Percentiles rank a stretch among this genome's conserved stretches.
These are phyloP conservation scores for Drosophila barbarae DNA, from an alignment of 2,888 invertebrate genomes.

Conservation along the genomic window DNA sequence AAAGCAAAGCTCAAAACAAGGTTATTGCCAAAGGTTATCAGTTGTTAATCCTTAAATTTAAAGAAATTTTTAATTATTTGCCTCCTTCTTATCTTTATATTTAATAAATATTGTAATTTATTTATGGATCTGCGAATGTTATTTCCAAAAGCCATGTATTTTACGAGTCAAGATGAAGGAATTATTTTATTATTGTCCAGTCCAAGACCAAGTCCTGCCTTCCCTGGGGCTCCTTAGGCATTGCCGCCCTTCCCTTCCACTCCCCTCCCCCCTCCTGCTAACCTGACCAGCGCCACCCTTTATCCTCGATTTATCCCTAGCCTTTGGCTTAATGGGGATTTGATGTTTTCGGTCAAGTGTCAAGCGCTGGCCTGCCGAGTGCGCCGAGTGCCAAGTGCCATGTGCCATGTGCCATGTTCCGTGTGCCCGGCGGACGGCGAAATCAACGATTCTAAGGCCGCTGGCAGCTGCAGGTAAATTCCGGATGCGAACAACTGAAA, in stretches of 20 bases:
- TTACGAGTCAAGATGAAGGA: neutral
- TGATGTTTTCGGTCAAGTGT: constrained; percentile 43
- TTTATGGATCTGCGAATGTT: neutral
- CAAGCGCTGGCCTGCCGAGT: constrained; percentile 25
- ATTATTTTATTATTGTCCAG: neutral
- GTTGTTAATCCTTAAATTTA: neutral
- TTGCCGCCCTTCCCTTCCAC: too few species aligned
- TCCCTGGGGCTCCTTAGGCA: neutral
- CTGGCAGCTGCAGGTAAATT: constrained; percentile 17
- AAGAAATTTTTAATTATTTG: neutral
- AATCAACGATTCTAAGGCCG: constrained; percentile 3
- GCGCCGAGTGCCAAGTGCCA: constrained; percentile 5
- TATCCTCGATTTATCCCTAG: constrained; percentile 10
- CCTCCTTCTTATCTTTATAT: neutral
- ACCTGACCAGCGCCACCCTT: neutral
- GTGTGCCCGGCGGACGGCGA: constrained; percentile 17
- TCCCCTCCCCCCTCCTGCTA: too few species aligned
- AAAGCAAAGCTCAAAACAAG: too few species aligned
- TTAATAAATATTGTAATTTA: neutral
- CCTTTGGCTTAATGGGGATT: constrained; percentile 44
- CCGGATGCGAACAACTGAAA: constrained; percentile 10
- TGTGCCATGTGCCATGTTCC: constrained; percentile 10
- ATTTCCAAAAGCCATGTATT: neutral
- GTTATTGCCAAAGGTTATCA: neutral
- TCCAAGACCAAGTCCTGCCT: neutral